Conservation (phyloP, 2,113 vertebrate genomes). For the Coturnix japonica region DNA sequence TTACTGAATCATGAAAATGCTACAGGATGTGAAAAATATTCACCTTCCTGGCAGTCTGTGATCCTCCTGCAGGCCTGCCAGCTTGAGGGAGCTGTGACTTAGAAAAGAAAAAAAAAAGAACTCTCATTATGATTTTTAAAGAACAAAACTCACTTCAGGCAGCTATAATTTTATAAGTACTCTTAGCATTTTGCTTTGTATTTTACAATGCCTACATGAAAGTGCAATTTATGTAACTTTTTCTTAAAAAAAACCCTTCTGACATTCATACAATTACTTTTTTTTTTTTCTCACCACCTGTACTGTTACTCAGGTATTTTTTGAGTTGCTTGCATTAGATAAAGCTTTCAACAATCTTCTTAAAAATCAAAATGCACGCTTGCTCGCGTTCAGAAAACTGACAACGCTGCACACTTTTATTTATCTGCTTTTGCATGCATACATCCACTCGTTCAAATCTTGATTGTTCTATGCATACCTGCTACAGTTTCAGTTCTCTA, state of each 20-base stretch:
- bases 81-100: background rate
- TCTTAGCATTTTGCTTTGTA: background rate
- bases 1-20: background rate
- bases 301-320: background rate
- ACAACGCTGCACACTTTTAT: no score
- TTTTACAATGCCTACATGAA: background rate
- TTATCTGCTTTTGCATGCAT: no score
- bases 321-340: background rate
- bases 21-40: background rate
- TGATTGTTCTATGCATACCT: background rate
- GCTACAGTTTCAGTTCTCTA: background rate
- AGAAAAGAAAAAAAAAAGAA: background rate
- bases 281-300: background rate
- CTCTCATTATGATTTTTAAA: background rate
- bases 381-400: background rate
- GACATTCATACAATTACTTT: background rate
- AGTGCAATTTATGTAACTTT: background rate
- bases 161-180: background rate
- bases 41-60: background rate
- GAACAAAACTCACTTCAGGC: accelerated
- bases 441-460: background rate
- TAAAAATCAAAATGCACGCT: background rate
- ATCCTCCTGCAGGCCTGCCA: background rate
- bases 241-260: background rate
- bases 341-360: background rate